phyloP scores from a whole-genome alignment of 2,113 vertebrate species.

The Oryzias javanicus region DNA sequence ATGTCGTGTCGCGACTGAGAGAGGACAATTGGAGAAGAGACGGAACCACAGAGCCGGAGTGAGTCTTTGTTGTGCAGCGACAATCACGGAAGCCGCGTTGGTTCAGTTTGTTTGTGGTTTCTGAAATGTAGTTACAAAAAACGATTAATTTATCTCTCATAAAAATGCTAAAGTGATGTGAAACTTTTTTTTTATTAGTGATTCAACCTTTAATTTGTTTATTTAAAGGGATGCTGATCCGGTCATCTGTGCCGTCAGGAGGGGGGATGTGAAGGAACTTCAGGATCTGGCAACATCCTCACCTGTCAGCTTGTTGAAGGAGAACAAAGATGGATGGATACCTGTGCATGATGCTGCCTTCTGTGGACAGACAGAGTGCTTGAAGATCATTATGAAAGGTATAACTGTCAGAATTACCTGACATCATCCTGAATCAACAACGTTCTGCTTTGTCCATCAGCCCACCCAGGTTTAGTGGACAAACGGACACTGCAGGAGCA shows the following conservation, averaged over 20 bases:
- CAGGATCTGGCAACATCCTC: constrained; percentile 77
- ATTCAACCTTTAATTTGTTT: neutral
- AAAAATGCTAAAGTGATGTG: too few species aligned
- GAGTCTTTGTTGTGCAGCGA: constrained; percentile 74
- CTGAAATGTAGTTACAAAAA: neutral
- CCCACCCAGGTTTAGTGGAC: constrained; percentile 83
- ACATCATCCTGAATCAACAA: too few species aligned
- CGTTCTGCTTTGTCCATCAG: constrained; percentile 57
- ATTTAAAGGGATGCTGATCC: constrained; percentile 55
- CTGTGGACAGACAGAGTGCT: constrained; percentile 81
- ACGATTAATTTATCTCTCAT: too few species aligned
- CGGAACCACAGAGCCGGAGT: constrained; percentile 74
- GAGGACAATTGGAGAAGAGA: constrained; percentile 54
- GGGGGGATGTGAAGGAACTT: constrained; percentile 78
- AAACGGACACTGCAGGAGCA: constrained; percentile 93
- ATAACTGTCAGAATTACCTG: constrained; percentile 27
- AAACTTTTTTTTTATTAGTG: too few species aligned
- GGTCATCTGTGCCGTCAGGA: constrained; percentile 59
- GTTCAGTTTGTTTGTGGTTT: constrained; percentile 12
- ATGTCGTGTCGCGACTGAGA: constrained; percentile 18
- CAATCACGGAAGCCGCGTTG: too few species aligned
- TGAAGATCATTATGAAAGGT: constrained; percentile 85
- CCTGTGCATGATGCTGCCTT: constrained; percentile 89
- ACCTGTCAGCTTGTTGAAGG: constrained; percentile 79
- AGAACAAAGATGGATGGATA: constrained; percentile 89